Evolutionary conservation across 2,113 vertebrate species (phyloP), one percentile per base, ranked within the genome.

Genomic region (Cephalopterus ornatus): DNA sequence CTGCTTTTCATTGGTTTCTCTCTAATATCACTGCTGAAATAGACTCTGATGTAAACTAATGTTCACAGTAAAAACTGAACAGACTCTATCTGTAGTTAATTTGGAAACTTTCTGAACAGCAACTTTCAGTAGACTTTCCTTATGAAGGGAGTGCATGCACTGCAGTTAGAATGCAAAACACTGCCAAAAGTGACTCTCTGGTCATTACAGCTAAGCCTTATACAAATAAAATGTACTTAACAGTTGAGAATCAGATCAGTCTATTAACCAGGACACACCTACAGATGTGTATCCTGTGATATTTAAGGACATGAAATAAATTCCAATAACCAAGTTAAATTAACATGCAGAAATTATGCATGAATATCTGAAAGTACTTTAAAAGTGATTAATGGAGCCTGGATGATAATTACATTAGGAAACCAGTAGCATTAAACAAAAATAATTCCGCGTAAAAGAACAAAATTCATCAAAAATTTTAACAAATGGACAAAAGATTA

Each of bases 351-450:
- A 93, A 95, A 91, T 96, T 91, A 95, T 92, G 79, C 75, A 86
- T 65, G 71, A 90, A 77, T 96, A 88, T 88, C 30, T 88, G 81
- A 95, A 95, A 94, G 50, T 85, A 81, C 68, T 94, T 94, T 80
- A 93, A 94, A 86, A n/a, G 19, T 94, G 76, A 96, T 93, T 96
- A 96, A 96, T 95, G 88, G 88, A 92, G 59, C 47, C 88, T 88
- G 27, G 68, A 88, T 88, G 78, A 94, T 95, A 96, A 97, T 95
- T 93, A 90, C 65, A 41, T 92, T 75, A 89, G 77, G 92, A 94
- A 93, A 91, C 62, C 85, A 94, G 86, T 95, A 95, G 92, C 89
- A 89, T 92, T 94, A 92, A 95, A 82, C 58, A 88, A 84, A 92
- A 77, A 95, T 92, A 85, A 92, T 94, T 93, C 42, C 59, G 24